A percentile compares a stretch with the other conserved stretches of the same genome.
These are phyloP conservation scores for Meiosimyza decipiens DNA, from an alignment of 2,888 invertebrate genomes.

Conservation along the genomic window DNA sequence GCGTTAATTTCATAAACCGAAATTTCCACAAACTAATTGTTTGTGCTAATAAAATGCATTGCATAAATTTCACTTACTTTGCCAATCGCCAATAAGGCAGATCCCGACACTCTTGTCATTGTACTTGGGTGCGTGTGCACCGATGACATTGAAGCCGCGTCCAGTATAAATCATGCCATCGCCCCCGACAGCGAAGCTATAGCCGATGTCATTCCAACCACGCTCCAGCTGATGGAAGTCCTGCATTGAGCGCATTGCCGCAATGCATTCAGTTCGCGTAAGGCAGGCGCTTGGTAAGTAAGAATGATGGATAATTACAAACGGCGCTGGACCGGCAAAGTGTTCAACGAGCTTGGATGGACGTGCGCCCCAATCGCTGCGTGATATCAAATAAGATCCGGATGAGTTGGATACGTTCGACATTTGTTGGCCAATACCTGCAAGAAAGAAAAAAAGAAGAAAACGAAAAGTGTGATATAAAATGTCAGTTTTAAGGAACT, in stretches of 20 bases:
- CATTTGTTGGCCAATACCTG: conserved; percentile 58
- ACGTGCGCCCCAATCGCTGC: conserved; percentile 73
- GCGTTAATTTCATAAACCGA: too few species aligned
- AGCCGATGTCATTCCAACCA: conserved; percentile 79
- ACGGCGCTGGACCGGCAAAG: conserved; percentile 72
- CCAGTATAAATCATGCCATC: conserved; percentile 79
- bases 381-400: conserved; percentile 59
- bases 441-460: conserved; percentile 19
- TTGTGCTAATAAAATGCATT: neutral
- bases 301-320: conserved; percentile 79
- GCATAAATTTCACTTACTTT: conserved; percentile 68
- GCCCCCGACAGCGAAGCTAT: conserved; percentile 78
- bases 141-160: conserved; percentile 76
- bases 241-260: conserved; percentile 76
- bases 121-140: conserved; percentile 78
- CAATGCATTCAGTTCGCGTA: conserved; percentile 68
- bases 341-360: conserved; percentile 67
- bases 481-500: too few species aligned
- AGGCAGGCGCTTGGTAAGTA: conserved; percentile 74
- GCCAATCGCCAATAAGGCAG: conserved; percentile 79
- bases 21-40: neutral
- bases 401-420: conserved; percentile 6
- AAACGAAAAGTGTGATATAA: neutral
- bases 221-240: conserved; percentile 71
- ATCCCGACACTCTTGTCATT: conserved; percentile 78